phyloP scores from a whole-genome alignment of 2,797 vertebrate genomes.

The Sphenopsis melanotis region DNA sequence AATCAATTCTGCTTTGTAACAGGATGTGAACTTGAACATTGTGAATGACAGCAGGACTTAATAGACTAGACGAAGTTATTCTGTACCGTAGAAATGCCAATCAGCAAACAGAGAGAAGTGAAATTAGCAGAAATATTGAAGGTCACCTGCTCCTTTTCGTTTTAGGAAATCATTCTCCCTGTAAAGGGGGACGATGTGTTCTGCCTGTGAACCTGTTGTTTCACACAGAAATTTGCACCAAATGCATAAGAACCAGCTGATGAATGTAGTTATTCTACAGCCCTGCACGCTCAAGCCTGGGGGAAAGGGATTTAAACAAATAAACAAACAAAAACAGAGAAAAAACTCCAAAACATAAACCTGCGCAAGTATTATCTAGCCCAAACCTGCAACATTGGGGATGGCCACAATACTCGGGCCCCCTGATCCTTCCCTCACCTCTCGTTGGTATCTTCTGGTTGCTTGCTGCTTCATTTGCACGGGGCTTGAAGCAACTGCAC shows the following conservation, averaged over 20 bases:
- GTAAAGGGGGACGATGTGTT: neutral
- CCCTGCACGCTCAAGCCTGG: neutral
- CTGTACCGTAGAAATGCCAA: neutral
- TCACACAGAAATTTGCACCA: neutral
- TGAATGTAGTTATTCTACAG: neutral
- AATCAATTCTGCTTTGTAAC: slow-evolving; percentile 7
- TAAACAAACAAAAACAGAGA: neutral
- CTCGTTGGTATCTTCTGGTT: neutral
- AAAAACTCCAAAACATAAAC: neutral
- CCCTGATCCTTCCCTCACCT: neutral
- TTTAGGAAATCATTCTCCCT: neutral
- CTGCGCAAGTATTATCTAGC: neutral
- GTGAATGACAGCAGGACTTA: neutral
- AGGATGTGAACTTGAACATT: neutral
- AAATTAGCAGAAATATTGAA: neutral
- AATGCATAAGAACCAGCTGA: neutral
- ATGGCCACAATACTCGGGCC: fast-evolving
- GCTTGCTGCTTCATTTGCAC: neutral
- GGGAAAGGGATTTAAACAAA: neutral
- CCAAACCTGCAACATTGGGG: neutral
- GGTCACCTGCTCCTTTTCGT: neutral
- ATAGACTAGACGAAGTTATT: neutral
- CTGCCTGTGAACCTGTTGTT: neutral
- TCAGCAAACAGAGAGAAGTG: neutral
- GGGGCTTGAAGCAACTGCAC: neutral